Percentiles rank a stretch among this genome's conserved stretches.
phyloP scores from a whole-genome alignment of 1,140 invertebrate species.

The Heliconius eleuchia region DNA sequence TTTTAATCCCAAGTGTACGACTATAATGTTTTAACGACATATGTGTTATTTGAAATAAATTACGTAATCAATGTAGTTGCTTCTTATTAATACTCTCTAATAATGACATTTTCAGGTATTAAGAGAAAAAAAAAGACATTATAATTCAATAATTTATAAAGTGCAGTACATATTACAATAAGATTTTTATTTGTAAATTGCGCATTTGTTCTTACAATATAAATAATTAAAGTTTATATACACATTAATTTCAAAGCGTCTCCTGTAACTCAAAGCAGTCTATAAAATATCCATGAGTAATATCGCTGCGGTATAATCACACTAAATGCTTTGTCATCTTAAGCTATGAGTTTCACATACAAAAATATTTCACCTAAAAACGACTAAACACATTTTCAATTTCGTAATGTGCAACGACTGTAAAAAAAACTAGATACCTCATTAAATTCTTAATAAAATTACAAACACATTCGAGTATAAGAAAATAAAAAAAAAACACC shows the following conservation, averaged over 20 bases:
- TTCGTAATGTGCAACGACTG: slow-evolving; percentile 24
- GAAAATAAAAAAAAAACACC: slow-evolving; percentile 13
- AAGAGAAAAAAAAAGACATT: slow-evolving; percentile 44
- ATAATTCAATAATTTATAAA: slow-evolving; percentile 78
- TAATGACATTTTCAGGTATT: slow-evolving; percentile 12
- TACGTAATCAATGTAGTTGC: slow-evolving; percentile 39
- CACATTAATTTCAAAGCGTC: slow-evolving; percentile 68
- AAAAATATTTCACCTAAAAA: slow-evolving; percentile 77
- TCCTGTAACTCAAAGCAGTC: slow-evolving; percentile 75
- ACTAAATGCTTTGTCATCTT: slow-evolving; percentile 68
- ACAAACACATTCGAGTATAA: slow-evolving; percentile 29
- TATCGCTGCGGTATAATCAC: slow-evolving; percentile 61
- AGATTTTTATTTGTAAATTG: slow-evolving; percentile 69
- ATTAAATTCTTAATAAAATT: slow-evolving; percentile 21
- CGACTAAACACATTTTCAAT: slow-evolving; percentile 64
- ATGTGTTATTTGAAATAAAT: slow-evolving; percentile 66
- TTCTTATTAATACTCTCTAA: slow-evolving; percentile 21
- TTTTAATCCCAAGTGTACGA: slow-evolving; percentile 27
- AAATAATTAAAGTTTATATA: slow-evolving; percentile 75
- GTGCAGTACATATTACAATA: slow-evolving; percentile 72
- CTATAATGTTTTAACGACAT: slow-evolving; percentile 56
- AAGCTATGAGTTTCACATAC: slow-evolving; percentile 70
- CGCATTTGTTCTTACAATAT: slow-evolving; percentile 70
- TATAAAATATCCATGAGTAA: slow-evolving; percentile 59
- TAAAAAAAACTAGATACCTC: slow-evolving; percentile 23